Conservation (phyloP, 2,113 vertebrate genomes). For the Pelobates fuscus region DNA sequence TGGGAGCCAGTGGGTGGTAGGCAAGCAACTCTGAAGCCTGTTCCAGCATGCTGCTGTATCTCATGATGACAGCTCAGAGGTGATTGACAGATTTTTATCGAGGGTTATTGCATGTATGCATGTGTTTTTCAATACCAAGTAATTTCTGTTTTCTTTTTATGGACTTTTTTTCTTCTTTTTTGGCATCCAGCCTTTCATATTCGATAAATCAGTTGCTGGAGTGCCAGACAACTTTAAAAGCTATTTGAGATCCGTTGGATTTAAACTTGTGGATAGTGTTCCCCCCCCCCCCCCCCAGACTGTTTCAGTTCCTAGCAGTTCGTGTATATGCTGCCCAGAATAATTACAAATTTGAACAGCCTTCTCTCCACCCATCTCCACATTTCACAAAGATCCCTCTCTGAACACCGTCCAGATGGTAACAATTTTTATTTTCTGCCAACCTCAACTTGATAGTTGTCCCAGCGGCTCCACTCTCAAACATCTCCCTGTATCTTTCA, state of each 20-base stretch:
- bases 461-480: slow-evolving; percentile 26
- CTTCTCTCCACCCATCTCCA: slow-evolving; percentile 33
- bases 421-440: slow-evolving; percentile 47
- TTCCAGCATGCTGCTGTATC: too few species aligned
- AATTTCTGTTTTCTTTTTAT: too few species aligned
- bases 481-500: slow-evolving; percentile 37
- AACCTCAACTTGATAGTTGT: slow-evolving; percentile 38
- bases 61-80: too few species aligned
- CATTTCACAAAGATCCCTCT: slow-evolving; percentile 33
- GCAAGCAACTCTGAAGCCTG: too few species aligned
- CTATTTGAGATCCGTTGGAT: not conserved
- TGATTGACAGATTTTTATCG: too few species aligned
- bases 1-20: too few species aligned
- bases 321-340: slow-evolving; percentile 6
- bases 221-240: not conserved
- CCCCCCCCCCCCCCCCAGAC: not conserved
- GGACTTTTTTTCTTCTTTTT: too few species aligned
- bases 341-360: slow-evolving; percentile 5
- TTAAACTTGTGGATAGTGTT: not conserved
- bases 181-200: not conserved
- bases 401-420: slow-evolving; percentile 46
- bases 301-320: slow-evolving; percentile 3
- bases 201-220: not conserved
- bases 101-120: too few species aligned
- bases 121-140: too few species aligned